phyloP scores from a whole-genome alignment of 1,140 invertebrate species.

The Drosophila sproati region DNA sequence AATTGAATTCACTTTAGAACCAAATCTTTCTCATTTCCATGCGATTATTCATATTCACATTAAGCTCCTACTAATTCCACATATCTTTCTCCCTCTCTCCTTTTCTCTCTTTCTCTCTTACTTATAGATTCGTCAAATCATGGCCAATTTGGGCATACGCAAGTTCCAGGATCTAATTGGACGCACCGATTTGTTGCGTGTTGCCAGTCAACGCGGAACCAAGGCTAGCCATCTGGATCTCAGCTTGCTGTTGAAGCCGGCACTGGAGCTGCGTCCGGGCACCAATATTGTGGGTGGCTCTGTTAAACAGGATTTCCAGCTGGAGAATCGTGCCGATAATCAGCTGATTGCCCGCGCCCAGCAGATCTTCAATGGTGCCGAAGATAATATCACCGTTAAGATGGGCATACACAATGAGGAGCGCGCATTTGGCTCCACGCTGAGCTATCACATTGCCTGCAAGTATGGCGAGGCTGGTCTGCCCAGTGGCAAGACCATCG shows the following conservation, averaged over 20 bases:
- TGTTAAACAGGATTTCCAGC: constrained; percentile 94
- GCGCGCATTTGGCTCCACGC: constrained; percentile 95
- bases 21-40: too few relatives aligned
- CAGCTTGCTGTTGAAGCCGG: constrained; percentile 94
- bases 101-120: background rate
- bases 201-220: constrained; percentile 86
- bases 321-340: constrained; percentile 95
- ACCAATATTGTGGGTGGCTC: constrained; percentile 96
- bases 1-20: too few relatives aligned
- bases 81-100: background rate
- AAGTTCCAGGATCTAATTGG: constrained; percentile 97
- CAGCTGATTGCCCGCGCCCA: constrained; percentile 91
- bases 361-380: constrained; percentile 90
- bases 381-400: constrained; percentile 89
- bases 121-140: constrained; percentile 90
- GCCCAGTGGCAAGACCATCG: constrained; percentile 92
- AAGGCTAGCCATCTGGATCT: constrained; percentile 96
- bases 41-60: too few relatives aligned
- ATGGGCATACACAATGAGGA: constrained; percentile 96
- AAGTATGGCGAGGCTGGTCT: constrained; percentile 95
- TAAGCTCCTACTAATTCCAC: too few relatives aligned
- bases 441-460: constrained; percentile 97
- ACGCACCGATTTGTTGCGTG: constrained; percentile 94
- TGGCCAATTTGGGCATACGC: constrained; percentile 95
- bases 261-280: constrained; percentile 94